phyloP scores from a whole-genome alignment of 1,140 invertebrate species.

The Drosophila takahashii region DNA sequence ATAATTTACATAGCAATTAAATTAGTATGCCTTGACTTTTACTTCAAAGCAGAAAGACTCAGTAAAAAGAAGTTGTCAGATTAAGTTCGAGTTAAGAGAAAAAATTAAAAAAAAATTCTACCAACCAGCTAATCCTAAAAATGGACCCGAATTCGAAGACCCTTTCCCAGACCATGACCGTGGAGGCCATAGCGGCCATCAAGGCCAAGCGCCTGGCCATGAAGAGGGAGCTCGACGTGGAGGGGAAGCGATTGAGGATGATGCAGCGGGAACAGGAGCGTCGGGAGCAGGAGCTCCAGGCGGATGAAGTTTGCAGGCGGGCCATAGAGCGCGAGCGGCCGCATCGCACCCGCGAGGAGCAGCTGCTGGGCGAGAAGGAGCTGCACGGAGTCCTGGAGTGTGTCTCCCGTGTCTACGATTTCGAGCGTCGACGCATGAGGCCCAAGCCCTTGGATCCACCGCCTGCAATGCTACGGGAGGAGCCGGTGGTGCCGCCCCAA shows the following conservation, averaged over 20 bases:
- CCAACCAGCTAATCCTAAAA: too few relatives aligned
- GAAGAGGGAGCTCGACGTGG: constrained; percentile 95
- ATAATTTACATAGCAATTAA: too few relatives aligned
- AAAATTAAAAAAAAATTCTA: too few relatives aligned
- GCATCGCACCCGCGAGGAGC: constrained; percentile 5
- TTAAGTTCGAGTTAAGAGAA: not conserved
- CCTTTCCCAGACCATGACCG: constrained; percentile 96
- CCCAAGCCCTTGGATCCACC: not conserved
- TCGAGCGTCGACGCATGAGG: not conserved
- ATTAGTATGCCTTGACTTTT: not conserved
- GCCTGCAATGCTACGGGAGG: constrained; percentile 88
- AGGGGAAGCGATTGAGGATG: not conserved
- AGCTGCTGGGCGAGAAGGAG: constrained; percentile 34
- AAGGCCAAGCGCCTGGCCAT: constrained; percentile 98
- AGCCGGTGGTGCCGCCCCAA: constrained; percentile 96
- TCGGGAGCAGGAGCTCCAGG: constrained; percentile 2
- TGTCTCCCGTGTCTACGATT: constrained; percentile 14
- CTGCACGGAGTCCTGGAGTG: constrained; percentile 11
- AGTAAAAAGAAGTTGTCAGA: not conserved
- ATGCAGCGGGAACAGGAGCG: not conserved
- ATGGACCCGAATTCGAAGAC: not conserved
- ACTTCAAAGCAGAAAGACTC: not conserved
- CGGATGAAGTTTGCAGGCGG: not conserved
- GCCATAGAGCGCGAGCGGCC: constrained; percentile 40
- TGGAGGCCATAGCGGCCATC: constrained; percentile 98